These are phyloP conservation scores for Aramus guarauna DNA, from an alignment of 2,113 vertebrate species.

Conservation along the genomic window DNA sequence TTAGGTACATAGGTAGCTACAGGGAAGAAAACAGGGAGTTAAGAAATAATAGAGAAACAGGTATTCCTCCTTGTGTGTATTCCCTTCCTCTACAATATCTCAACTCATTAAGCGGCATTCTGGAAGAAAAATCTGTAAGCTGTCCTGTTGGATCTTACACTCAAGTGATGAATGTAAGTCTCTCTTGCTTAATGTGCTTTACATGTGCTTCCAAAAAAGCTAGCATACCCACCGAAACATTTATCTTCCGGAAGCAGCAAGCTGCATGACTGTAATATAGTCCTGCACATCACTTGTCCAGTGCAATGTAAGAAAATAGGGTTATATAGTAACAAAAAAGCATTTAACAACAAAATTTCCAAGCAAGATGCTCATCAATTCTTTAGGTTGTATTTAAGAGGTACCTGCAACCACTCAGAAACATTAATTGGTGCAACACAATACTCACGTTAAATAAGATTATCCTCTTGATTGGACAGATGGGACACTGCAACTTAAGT, in stretches of 20 bases:
- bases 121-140: background rate
- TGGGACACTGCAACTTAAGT: background rate
- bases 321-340: background rate
- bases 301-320: background rate
- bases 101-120: background rate
- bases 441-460: background rate
- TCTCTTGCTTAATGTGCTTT: background rate
- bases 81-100: background rate
- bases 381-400: background rate
- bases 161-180: background rate
- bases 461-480: background rate
- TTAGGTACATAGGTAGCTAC: background rate
- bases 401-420: background rate
- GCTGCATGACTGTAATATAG: background rate
- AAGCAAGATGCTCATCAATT: background rate
- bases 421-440: background rate
- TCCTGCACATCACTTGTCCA: background rate
- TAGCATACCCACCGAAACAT: background rate
- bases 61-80: background rate
- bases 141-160: background rate
- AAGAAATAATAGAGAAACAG: background rate
- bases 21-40: background rate
- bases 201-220: background rate
- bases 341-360: background rate
- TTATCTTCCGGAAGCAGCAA: background rate